Evolutionary conservation across 2,113 vertebrate genomes (phyloP).

Genomic region (Irena cyanogastra): DNA sequence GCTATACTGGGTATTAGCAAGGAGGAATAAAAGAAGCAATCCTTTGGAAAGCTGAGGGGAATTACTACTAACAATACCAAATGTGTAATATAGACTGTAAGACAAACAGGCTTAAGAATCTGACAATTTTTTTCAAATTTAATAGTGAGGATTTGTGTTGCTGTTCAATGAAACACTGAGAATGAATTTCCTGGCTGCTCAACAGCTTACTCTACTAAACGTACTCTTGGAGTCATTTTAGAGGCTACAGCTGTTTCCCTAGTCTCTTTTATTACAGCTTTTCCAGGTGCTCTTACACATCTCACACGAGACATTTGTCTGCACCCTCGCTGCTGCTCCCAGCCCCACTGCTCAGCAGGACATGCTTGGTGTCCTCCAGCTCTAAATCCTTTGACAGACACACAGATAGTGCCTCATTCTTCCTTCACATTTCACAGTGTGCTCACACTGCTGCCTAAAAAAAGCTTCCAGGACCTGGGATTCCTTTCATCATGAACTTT

Average conservation of each 20-base stretch:
- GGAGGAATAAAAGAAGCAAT: not conserved
- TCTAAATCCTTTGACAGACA: not conserved
- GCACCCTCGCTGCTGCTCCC: not conserved
- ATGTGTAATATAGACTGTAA: not conserved
- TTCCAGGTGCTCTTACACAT: not conserved
- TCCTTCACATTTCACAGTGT: not conserved
- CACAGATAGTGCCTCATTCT: not conserved
- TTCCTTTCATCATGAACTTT: not conserved
- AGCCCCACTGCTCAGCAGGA: not conserved
- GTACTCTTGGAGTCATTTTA: not conserved
- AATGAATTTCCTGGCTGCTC: not conserved
- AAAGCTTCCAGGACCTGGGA: not conserved
- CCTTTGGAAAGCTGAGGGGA: not conserved
- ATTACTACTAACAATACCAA: not conserved
- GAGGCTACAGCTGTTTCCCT: conserved; percentile 39
- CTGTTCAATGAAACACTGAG: not conserved
- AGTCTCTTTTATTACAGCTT: conserved; percentile 1
- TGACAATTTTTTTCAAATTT: not conserved
- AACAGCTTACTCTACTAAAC: not conserved
- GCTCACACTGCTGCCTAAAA: not conserved
- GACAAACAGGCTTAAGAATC: not conserved
- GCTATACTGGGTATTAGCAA: not conserved
- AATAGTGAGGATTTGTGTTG: not conserved
- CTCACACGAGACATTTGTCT: not conserved
- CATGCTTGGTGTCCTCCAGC: not conserved